phyloP scores from a whole-genome alignment of 2,888 invertebrate species.

The Euproctis similis region DNA sequence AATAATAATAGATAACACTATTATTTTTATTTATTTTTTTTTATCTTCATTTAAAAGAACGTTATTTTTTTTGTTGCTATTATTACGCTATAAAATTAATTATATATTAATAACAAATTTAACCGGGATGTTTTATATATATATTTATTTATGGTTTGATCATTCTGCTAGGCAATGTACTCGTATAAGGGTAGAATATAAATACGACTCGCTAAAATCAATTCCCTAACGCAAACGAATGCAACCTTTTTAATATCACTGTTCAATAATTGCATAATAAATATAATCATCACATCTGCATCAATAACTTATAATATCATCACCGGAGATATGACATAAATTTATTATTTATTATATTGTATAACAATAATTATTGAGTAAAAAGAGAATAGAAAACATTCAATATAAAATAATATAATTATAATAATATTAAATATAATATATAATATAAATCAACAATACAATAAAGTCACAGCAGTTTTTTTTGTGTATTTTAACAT shows the following conservation, averaged over 20 bases:
- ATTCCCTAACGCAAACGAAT: conserved; percentile 58
- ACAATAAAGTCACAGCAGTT: conserved; percentile 58
- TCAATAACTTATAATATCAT: conserved; percentile 38
- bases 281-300: conserved; percentile 27
- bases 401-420: conserved; percentile 37
- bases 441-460: conserved; percentile 48
- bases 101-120: conserved; percentile 22
- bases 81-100: conserved; percentile 42
- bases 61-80: conserved; percentile 41
- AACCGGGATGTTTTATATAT: conserved; percentile 21
- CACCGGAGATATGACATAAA: conserved; percentile 54
- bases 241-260: conserved; percentile 40
- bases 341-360: conserved; percentile 40
- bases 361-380: conserved; percentile 44
- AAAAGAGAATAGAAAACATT: conserved; percentile 39
- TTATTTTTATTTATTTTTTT: conserved; percentile 43
- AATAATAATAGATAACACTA: too few species aligned
- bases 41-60: conserved; percentile 44
- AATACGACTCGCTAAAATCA: conserved; percentile 52
- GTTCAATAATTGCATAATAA: conserved; percentile 13
- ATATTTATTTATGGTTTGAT: conserved; percentile 6
- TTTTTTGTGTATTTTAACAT: conserved; percentile 41
- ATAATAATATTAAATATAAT: conserved; percentile 31
- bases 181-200: too few species aligned
- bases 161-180: conserved; percentile 29